These are phyloP conservation scores for Nothocercus nigrocapillus DNA, from an alignment of 2,113 vertebrate species.

Conservation along the genomic window DNA sequence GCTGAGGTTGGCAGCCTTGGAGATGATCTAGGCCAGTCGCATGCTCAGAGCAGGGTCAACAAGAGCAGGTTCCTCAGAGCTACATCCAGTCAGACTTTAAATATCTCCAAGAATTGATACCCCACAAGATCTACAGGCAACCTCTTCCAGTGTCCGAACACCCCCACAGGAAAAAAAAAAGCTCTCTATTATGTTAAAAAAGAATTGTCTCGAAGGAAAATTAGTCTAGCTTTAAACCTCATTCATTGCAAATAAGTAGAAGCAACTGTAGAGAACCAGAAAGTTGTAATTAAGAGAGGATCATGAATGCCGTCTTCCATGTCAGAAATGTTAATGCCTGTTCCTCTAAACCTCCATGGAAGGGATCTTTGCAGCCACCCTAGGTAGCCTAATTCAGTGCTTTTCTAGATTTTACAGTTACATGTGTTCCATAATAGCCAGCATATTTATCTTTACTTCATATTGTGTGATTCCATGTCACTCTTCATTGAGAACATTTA, in stretches of 20 bases:
- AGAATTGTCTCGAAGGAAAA: not conserved
- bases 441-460: not conserved
- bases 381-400: not conserved
- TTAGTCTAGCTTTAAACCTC: not conserved
- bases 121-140: no score
- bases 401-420: not conserved
- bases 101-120: no score
- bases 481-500: not conserved
- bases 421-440: not conserved
- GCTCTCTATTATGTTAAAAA: no score
- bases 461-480: not conserved
- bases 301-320: not conserved
- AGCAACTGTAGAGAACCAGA: not conserved
- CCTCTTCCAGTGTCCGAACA: no score
- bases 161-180: no score
- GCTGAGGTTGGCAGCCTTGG: no score
- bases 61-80: no score
- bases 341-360: not conserved
- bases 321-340: not conserved
- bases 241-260: not conserved
- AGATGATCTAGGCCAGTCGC: no score
- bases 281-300: not conserved
- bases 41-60: no score
- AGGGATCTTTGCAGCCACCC: not conserved
- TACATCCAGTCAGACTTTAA: no score